Conservation (phyloP, 2,797 vertebrate species). For the Octomys mimax region DNA sequence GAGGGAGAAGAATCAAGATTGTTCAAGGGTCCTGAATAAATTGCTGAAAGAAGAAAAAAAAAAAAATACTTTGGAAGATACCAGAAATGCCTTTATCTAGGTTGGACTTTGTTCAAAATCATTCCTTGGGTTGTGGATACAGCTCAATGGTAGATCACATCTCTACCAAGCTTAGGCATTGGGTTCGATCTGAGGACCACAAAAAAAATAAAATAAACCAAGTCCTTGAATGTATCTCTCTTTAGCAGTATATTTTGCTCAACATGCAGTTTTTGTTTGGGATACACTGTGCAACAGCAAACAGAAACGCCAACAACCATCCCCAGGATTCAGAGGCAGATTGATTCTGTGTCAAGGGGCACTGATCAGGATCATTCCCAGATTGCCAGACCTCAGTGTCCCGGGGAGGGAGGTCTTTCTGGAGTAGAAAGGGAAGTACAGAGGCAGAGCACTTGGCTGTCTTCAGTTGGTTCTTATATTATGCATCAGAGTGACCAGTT, state of each 20-base stretch:
- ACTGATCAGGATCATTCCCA: background rate
- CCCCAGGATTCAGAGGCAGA: background rate
- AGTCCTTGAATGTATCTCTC: background rate
- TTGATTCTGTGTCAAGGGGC: background rate
- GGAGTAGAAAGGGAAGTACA: background rate
- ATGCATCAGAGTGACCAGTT: background rate
- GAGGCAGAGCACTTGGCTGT: background rate
- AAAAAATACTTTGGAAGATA: conserved; percentile 28
- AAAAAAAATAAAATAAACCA: background rate
- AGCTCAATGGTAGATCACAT: background rate
- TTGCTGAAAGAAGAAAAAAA: too few relatives aligned
- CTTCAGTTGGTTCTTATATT: background rate
- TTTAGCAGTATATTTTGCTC: conserved; percentile 8
- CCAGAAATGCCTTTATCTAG: background rate
- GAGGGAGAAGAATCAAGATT: too few relatives aligned
- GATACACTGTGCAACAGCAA: background rate
- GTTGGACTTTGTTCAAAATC: background rate
- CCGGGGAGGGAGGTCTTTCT: background rate
- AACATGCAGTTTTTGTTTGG: background rate
- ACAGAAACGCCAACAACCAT: background rate
- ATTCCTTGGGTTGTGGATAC: background rate
- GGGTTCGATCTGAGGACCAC: background rate
- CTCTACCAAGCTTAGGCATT: background rate
- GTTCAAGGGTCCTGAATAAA: too few relatives aligned
- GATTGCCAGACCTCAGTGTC: background rate